A percentile compares a stretch with the other conserved stretches of the same genome.
Evolutionary conservation across 2,888 invertebrate species (phyloP).

Genomic region (Stramonita haemastoma): DNA sequence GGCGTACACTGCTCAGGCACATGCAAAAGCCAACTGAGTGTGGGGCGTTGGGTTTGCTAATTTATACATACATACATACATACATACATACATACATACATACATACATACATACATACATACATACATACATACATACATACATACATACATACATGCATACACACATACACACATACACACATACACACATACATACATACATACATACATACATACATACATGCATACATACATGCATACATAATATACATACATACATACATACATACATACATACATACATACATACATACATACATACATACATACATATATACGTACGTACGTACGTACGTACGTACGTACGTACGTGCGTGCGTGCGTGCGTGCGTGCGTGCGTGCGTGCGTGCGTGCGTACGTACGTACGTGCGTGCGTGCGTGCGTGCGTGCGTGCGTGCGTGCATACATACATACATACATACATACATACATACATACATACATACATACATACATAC

Average conservation of each 20-base stretch:
- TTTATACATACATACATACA: too few species aligned
- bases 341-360: background rate
- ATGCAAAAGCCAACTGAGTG: too few species aligned
- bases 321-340: background rate
- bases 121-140: too few species aligned
- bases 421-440: constrained; percentile 21
- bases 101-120: too few species aligned
- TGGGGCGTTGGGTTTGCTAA: too few species aligned
- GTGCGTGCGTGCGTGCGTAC: background rate
- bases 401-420: constrained; percentile 18
- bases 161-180: background rate
- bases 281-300: background rate
- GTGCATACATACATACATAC: too few species aligned
- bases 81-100: too few species aligned
- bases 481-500: too few species aligned
- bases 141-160: too few species aligned
- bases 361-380: background rate
- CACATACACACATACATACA: background rate
- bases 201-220: too few species aligned
- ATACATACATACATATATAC: background rate
- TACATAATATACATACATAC: background rate
- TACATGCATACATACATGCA: background rate
- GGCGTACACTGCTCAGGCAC: too few species aligned
- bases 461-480: too few species aligned
- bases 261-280: background rate